These are phyloP conservation scores for Dendrolimus pini DNA, from an alignment of 2,888 invertebrate species.

Conservation along the genomic window DNA sequence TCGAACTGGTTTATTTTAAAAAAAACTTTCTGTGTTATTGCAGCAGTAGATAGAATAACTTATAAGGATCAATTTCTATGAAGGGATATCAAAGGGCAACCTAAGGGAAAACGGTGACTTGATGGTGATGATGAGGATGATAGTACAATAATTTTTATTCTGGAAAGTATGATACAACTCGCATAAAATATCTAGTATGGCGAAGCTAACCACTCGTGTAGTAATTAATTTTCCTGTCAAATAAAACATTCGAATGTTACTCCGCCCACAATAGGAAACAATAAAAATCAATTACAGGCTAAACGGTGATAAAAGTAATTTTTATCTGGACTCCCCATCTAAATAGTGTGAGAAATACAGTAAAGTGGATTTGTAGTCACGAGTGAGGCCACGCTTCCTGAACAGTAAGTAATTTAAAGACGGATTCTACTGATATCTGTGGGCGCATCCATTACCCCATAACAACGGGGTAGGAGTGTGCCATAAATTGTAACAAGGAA, in stretches of 20 bases:
- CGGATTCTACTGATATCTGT: constrained; percentile 63
- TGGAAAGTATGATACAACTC: too few relatives aligned
- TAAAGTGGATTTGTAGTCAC: constrained; percentile 63
- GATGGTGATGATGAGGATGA: too few relatives aligned
- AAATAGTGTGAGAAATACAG: constrained; percentile 61
- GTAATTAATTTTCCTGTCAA: not conserved
- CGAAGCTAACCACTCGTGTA: not conserved
- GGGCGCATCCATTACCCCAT: constrained; percentile 65
- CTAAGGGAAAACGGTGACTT: too few relatives aligned
- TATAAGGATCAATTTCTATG: too few relatives aligned
- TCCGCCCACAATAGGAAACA: constrained; percentile 21
- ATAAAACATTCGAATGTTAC: not conserved
- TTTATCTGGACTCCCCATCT: constrained; percentile 54
- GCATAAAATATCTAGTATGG: too few relatives aligned
- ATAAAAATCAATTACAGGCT: constrained; percentile 61
- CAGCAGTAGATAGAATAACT: too few relatives aligned
- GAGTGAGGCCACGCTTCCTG: constrained; percentile 59
- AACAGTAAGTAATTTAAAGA: constrained; percentile 68
- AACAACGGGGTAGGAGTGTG: constrained; percentile 55
- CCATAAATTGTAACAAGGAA: constrained; percentile 64
- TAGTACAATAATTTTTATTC: too few relatives aligned
- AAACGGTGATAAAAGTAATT: constrained; percentile 41
- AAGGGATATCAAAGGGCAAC: too few relatives aligned
- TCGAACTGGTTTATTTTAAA: too few relatives aligned
- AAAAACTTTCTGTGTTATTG: too few relatives aligned